Evolutionary conservation across 1,140 invertebrate species (phyloP), one percentile per base, ranked within the genome.

Genomic region (Drosophila sp.): DNA sequence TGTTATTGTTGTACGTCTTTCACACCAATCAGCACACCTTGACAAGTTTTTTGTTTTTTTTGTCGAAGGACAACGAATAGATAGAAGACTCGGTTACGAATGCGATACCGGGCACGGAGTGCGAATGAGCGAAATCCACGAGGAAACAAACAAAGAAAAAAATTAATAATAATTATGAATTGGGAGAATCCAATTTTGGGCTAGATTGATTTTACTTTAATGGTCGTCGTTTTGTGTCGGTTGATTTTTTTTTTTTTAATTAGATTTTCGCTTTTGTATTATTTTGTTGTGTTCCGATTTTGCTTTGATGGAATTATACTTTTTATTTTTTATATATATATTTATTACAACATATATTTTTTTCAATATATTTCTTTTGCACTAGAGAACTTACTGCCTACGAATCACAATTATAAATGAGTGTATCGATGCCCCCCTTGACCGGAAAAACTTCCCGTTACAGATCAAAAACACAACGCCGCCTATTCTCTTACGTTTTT

Each of bases 391-490:
- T 87, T 87, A 87, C 80, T 87, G 73, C 76, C 83, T 87, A 87
- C 72, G 70, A 87, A 87, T 87, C 83, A 87, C 84, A 87, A 89
- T 80, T 87, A 89, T 72, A 87, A 86, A 80, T 87, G 83, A 89
- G 69, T 77, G 65, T 76, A 25, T 60, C 44, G 70, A 27, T 33
- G 41, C 29, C 25, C 33, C 56, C 50, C 41, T 70, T 72, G 66
- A 67, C 57, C 60, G 70, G 56, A 63, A 68, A 75, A 64, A 38
- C 44, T 50, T 77, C 58, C 69, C 62, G 68, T 54, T 23, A 47
- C 58, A 62, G 50, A 61, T 67, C 70, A 70, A 71, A 66, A 58
- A 40, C 33, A 66, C 77, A 41, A 57, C 67, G 74, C 57, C 73
- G 74, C 55, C 75, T 77, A 76, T 50, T 50, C 74, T 77, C 29